A percentile compares a stretch with the other conserved stretches of the same genome.
phyloP scores from a whole-genome alignment of 2,113 vertebrate genomes.

The Rhinoptilus africanus region DNA sequence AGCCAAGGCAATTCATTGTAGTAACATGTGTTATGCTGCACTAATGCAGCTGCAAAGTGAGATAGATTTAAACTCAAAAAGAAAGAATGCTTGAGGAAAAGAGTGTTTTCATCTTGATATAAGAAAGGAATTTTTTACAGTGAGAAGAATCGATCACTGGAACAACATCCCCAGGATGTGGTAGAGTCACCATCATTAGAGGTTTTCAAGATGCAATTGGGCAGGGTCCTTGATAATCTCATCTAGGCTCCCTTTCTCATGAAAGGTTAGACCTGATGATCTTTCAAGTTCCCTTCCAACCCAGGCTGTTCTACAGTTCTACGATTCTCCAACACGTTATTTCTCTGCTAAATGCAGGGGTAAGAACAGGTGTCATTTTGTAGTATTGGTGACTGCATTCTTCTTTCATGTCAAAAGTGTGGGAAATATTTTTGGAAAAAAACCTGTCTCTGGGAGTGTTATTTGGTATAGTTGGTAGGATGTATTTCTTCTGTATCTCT shows the following conservation, averaged over 20 bases:
- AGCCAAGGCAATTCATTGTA: neutral
- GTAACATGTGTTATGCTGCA: neutral
- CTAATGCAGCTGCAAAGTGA: neutral
- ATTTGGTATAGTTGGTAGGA: neutral
- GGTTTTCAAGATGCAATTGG: neutral
- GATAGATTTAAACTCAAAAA: neutral
- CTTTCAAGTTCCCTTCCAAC: neutral
- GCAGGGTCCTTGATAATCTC: neutral
- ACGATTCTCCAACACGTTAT: fast-evolving
- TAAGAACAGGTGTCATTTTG: neutral
- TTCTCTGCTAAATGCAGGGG: neutral
- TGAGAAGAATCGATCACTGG: neutral
- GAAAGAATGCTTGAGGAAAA: neutral
- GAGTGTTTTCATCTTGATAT: neutral
- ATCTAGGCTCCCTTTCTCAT: neutral
- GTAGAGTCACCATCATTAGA: neutral
- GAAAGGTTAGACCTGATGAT: neutral
- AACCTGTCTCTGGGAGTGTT: neutral
- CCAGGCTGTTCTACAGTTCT: neutral
- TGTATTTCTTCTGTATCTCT: neutral
- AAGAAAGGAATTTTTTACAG: neutral
- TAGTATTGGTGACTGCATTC: neutral
- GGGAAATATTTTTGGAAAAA: neutral
- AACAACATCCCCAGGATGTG: neutral
- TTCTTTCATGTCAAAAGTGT: neutral